Base-by-base conservation (phyloP, 1,140 invertebrate genomes). In the Drosophila baimaii region DNA sequence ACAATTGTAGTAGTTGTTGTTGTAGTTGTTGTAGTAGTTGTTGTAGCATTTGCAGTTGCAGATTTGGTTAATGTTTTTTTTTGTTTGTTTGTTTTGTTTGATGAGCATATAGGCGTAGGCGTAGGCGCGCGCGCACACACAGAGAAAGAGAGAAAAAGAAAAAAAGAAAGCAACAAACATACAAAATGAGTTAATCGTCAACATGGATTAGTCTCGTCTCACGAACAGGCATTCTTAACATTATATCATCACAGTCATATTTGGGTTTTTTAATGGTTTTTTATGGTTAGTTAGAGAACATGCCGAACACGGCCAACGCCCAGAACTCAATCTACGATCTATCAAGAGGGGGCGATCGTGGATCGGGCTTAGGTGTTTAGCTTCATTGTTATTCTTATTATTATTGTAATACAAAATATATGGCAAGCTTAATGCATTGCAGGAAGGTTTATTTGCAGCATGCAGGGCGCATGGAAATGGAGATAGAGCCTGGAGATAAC, bases 151-250 rank as follows among this genome's bases (percentile, higher is more conserved):
- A 89, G 27, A 88, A 46, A 82, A 51, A 86, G 46, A 84, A 69
- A 86, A 41, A 84, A 69, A 84, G 63, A 84, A 85, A 77, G 79
- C 83, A 86, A 79, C 83, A 86, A 85, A 86, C 82, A 83, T 69
- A 88, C 83, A 88, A 88, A 52, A 76, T 88, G 63, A 77, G 77
- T 85, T 85, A 85, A 68, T 81, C 49, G 8, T 70, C 44, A 64
- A 68, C 44, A 41, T 39, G 76, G 71, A 71, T 86, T 86, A 86
- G 83, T 86, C 17, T 63, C 64, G n/a, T n/a, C n/a, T n/a, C n/a
- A n/a, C 2, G 4, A 51, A 66, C 65, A 74, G 43, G 62, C 81
- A 70, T 61, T 37, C 49, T 4, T 23, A 61, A 25, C 37, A 44
- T 13, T 23, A 66, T 46, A 58, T 55, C 27, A 68, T 63, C 21